These are phyloP conservation scores for Megaptera novaeangliae DNA, from an alignment of 2,113 vertebrate genomes.

Conservation along the genomic window DNA sequence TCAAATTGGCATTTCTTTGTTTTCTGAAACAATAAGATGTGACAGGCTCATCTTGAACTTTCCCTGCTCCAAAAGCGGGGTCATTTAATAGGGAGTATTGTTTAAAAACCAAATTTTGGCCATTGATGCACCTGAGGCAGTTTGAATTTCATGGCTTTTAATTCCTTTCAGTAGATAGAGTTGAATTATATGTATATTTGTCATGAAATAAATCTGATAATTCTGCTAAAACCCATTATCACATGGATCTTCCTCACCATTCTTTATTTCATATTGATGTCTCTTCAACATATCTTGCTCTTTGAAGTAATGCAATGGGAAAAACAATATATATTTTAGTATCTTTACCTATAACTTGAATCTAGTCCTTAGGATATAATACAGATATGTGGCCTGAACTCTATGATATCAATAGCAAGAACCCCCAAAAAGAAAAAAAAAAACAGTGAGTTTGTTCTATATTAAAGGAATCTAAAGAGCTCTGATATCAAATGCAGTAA, in stretches of 20 bases:
- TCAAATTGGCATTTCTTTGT: neutral
- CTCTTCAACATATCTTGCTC: neutral
- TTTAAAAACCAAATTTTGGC: neutral
- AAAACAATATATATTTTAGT: neutral
- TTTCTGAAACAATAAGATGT: neutral
- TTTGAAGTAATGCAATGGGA: neutral
- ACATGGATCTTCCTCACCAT: neutral
- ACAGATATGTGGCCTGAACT: neutral
- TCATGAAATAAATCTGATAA: neutral
- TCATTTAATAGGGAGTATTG: neutral
- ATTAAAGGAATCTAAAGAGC: neutral
- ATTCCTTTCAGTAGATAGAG: neutral
- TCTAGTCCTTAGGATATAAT: neutral
- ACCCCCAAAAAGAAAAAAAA: neutral
- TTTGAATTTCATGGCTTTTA: neutral
- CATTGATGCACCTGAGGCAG: neutral
- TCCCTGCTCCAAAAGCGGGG: accelerated
- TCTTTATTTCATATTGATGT: neutral
- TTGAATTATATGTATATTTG: neutral
- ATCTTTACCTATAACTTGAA: neutral
- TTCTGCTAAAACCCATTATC: neutral
- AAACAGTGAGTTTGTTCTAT: neutral
- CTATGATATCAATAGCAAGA: neutral
- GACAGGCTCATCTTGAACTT: neutral
- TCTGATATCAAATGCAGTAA: neutral